Percentiles rank a stretch among this genome's conserved stretches.
Evolutionary conservation across 2,888 invertebrate species (phyloP).

Genomic region (Leptura quadrifasciata): DNA sequence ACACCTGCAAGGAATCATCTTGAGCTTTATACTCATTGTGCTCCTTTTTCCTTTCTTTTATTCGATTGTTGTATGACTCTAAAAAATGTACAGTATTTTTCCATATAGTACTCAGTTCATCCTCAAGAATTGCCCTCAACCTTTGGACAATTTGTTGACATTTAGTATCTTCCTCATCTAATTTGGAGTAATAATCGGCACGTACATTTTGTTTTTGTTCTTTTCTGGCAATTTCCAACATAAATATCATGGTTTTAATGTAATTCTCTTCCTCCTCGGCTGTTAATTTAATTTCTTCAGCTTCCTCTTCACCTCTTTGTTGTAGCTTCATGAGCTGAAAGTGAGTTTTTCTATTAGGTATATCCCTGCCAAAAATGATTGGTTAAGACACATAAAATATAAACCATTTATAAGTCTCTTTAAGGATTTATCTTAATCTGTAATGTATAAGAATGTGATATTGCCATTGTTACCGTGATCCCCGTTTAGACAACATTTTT

Average conservation of each 20-base stretch:
- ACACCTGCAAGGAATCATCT: slow-evolving; percentile 64
- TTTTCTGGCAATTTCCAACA: slow-evolving; percentile 73
- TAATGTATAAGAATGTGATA: no score
- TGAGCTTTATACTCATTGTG: slow-evolving; percentile 62
- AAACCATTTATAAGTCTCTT: no score
- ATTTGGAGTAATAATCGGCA: slow-evolving; percentile 68
- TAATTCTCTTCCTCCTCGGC: slow-evolving; percentile 74
- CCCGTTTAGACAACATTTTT: no score
- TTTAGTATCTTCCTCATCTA: slow-evolving; percentile 68
- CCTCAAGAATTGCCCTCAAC: slow-evolving; percentile 63
- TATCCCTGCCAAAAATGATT: no score
- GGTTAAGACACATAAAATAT: no score
- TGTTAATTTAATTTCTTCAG: slow-evolving; percentile 71
- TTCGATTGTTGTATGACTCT: slow-evolving; percentile 52
- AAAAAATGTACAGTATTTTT: slow-evolving; percentile 62
- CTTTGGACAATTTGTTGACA: slow-evolving; percentile 71
- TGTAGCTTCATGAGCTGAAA: slow-evolving; percentile 33
- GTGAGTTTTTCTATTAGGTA: slow-evolving; percentile 15
- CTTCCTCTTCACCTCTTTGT: slow-evolving; percentile 63
- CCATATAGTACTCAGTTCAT: slow-evolving; percentile 62
- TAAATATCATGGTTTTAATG: slow-evolving; percentile 74
- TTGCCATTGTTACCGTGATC: no score
- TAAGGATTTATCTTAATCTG: no score
- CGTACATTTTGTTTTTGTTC: slow-evolving; percentile 65
- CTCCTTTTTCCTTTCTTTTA: slow-evolving; percentile 59